Evolutionary conservation across 2,113 vertebrate species (phyloP), one percentile per base, ranked within the genome.

Genomic region (Ibidorhyncha struthersii): DNA sequence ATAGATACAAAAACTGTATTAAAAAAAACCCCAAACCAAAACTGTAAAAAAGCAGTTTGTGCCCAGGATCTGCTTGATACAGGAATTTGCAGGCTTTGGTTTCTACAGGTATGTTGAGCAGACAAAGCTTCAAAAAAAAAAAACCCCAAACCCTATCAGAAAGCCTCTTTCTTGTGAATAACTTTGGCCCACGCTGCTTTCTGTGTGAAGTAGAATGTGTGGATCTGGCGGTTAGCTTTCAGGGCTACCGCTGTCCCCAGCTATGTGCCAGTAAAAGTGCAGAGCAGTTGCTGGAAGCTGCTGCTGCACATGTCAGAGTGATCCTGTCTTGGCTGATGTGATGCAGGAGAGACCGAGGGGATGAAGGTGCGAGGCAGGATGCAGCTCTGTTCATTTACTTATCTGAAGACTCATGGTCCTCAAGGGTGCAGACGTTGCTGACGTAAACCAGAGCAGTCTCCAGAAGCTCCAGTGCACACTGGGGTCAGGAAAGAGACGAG

Each of bases 401-500:
- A 0, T 38, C 58, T 59, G 45, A 25, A 80, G 74, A 17, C 10
- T 61, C 5, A 0, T 10, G 29, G 34, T n/a, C 38, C 52, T 30
- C 0, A 0, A 21, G 25, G 15, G 34, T 43, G 25, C 73, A 38
- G 65, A 32, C 1, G 1, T 14, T 0, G 5, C 29, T 77, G 71
- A 8, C 41, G 56, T 27, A 32, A 84, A 56, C 27, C 36, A 12
- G 52, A 65, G 38, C 2, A 3, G 22, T 79, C 58, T 34, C 27
- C 22, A 34, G 74, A 18, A 30, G 59, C 52, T 73, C 29, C 25
- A 22, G 13, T 1, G 0, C 12, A 7, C 73, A 9, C 15, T 6
- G 20, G 38, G 34, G 25, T 58, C 76, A 47, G 76, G 21, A 45
- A n/a, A 67, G 29, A 0, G 0, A 21, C 8, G 20, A 59, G 40